Conservation (phyloP, 1,140 invertebrate species). For the Periplaneta americana region DNA sequence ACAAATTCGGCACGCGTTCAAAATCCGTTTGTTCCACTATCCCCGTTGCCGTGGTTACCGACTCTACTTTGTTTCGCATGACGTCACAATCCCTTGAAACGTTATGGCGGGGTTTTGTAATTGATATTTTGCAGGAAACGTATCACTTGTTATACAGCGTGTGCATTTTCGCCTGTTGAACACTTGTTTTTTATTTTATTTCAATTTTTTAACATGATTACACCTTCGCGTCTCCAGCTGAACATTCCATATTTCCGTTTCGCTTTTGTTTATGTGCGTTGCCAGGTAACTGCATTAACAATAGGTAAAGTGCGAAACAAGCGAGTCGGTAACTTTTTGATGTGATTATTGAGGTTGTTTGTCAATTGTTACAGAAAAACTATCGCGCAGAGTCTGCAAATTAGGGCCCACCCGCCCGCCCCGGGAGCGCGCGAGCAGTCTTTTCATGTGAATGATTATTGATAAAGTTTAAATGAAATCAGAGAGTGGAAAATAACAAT, state of each 20-base stretch:
- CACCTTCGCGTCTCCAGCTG: not conserved
- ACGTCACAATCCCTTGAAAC: no score
- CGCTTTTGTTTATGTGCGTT: not conserved
- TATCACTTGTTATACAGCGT: no score
- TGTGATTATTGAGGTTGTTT: not conserved
- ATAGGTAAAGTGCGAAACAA: not conserved
- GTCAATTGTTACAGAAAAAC: not conserved
- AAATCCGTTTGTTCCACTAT: no score
- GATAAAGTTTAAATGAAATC: not conserved
- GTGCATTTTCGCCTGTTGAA: no score
- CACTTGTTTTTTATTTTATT: no score
- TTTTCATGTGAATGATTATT: not conserved
- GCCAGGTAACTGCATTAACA: not conserved
- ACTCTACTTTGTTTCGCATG: no score
- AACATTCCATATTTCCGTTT: not conserved
- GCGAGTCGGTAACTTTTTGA: not conserved
- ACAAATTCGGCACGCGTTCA: no score
- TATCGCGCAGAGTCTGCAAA: not conserved
- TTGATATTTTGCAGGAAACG: no score
- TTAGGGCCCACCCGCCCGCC: no score
- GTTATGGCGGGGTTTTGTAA: no score
- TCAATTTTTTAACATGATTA: not conserved
- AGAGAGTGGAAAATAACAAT: not conserved
- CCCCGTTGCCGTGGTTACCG: no score
- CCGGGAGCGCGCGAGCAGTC: no score